A percentile compares a stretch with the other conserved stretches of the same genome.
phyloP scores from a whole-genome alignment of 1,140 invertebrate species.

The Papilio polyxenes region DNA sequence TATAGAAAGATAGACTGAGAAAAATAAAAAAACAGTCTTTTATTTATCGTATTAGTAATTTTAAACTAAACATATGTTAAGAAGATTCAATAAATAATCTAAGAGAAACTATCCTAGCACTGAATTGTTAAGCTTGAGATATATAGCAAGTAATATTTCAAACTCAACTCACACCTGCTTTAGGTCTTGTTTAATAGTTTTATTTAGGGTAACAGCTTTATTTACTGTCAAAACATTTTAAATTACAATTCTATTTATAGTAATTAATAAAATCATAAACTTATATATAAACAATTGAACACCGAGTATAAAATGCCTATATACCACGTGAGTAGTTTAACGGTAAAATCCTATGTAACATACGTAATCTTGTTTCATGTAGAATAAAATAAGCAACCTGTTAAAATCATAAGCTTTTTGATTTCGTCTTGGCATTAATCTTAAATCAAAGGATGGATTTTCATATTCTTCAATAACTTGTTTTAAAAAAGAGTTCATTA shows the following conservation, averaged over 20 bases:
- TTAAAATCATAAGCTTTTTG: too few relatives aligned
- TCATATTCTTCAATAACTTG: neutral
- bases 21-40: neutral
- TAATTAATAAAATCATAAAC: too few relatives aligned
- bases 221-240: neutral
- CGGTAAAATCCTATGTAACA: too few relatives aligned
- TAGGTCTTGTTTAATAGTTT: neutral
- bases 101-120: neutral
- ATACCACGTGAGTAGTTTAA: too few relatives aligned
- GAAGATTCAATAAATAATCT: neutral
- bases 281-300: too few relatives aligned
- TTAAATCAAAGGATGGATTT: neutral
- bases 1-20: neutral
- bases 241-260: too few relatives aligned
- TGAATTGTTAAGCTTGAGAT: neutral
- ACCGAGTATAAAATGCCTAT: too few relatives aligned
- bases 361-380: too few relatives aligned
- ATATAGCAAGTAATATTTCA: slow-evolving; percentile 3
- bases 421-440: neutral
- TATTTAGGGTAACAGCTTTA: neutral
- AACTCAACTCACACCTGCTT: neutral
- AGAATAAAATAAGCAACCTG: too few relatives aligned
- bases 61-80: neutral
- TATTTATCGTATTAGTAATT: neutral
- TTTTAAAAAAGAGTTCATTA: neutral